Percentiles rank a stretch among this genome's conserved stretches.
Conservation (phyloP, 2,797 vertebrate genomes). For the Acestrorhynchus altus region DNA sequence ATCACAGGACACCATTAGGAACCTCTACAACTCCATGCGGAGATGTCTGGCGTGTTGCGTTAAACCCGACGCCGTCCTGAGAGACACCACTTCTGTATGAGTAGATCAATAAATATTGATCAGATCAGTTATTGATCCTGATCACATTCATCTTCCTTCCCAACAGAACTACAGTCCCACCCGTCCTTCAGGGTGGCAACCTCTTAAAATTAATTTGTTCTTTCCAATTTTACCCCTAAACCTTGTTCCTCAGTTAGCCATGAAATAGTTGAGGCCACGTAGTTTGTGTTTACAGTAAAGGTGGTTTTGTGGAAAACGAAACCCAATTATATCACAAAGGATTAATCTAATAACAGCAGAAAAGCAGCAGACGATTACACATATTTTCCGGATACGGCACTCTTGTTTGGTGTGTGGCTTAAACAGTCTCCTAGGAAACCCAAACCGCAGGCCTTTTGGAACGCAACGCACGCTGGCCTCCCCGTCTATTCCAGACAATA, state of each 20-base stretch:
- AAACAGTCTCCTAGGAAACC: constrained; percentile 11
- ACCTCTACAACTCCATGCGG: too few relatives aligned
- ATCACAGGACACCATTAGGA: too few relatives aligned
- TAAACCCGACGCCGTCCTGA: too few relatives aligned
- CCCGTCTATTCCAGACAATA: constrained; percentile 38
- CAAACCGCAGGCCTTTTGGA: not conserved
- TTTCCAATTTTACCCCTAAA: too few relatives aligned
- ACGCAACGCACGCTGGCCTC: not conserved
- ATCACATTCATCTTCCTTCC: too few relatives aligned
- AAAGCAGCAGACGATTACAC: constrained; percentile 1
- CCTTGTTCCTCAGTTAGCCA: not conserved
- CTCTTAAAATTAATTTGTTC: too few relatives aligned
- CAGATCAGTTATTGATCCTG: too few relatives aligned
- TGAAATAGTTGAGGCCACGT: not conserved
- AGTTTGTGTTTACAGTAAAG: constrained; percentile 17
- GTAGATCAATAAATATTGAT: too few relatives aligned
- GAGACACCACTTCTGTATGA: too few relatives aligned
- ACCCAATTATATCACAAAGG: constrained; percentile 30
- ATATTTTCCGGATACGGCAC: constrained; percentile 15
- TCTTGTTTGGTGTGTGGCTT: constrained; percentile 30
- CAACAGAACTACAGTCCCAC: too few relatives aligned
- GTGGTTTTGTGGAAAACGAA: constrained; percentile 16
- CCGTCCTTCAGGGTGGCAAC: too few relatives aligned
- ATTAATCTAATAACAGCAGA: constrained; percentile 23
- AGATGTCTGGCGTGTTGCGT: too few relatives aligned